Evolutionary conservation across 2,113 vertebrate genomes (phyloP).

Genomic region (Tupaia tana): DNA sequence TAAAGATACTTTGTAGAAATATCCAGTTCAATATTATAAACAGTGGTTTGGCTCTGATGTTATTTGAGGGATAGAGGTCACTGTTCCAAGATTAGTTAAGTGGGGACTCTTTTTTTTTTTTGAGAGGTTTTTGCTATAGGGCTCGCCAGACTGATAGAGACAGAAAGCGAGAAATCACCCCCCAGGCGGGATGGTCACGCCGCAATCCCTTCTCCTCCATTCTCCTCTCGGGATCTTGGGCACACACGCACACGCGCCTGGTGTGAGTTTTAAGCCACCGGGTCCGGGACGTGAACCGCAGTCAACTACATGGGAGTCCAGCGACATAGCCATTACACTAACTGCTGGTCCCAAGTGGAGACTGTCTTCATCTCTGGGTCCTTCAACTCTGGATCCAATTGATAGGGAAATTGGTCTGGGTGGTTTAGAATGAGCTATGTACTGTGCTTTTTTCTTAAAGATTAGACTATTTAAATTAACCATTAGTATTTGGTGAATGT

Average conservation of each 20-base stretch:
- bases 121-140: no score
- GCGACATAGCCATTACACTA: no score
- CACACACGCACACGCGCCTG: no score
- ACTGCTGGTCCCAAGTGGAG: no score
- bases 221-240: no score
- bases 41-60: conserved; percentile 17
- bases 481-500: background rate
- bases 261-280: no score
- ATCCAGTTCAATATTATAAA: background rate
- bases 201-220: no score
- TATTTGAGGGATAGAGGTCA: background rate
- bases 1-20: background rate
- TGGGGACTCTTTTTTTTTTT: background rate
- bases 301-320: no score
- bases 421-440: background rate
- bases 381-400: background rate
- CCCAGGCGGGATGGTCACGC: no score
- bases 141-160: no score
- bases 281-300: no score
- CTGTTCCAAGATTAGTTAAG: background rate
- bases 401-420: background rate
- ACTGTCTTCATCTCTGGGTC: background rate
- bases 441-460: background rate
- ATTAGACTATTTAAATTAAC: conserved; percentile 17
- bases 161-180: no score